Conservation (phyloP, 1,140 invertebrate species). For the Drosophila rufa region DNA sequence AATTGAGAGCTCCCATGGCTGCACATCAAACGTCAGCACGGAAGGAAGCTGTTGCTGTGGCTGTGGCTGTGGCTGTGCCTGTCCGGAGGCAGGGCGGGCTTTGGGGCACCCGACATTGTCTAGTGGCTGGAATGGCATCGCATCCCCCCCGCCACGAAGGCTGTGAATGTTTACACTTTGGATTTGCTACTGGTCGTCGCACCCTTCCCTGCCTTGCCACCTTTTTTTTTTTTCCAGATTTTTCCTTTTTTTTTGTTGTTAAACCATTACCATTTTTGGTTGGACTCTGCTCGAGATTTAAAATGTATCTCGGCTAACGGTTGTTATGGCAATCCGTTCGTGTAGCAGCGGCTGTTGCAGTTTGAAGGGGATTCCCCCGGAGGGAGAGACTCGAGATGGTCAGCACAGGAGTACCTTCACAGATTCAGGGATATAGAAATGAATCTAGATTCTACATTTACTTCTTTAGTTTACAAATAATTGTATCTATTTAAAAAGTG, state of each 20-base stretch:
- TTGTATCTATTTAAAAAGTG: too few relatives aligned
- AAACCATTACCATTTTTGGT: constrained; percentile 36
- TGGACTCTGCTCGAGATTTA: constrained; percentile 52
- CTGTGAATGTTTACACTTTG: constrained; percentile 83
- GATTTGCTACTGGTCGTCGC: constrained; percentile 73
- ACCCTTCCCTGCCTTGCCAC: constrained; percentile 34
- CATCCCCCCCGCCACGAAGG: constrained; percentile 42
- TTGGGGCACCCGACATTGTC: constrained; percentile 36
- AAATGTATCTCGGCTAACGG: constrained; percentile 77
- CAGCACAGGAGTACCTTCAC: too few relatives aligned
- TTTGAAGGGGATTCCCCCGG: constrained; percentile 1
- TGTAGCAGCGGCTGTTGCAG: constrained; percentile 71
- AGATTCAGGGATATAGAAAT: too few relatives aligned
- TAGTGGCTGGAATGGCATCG: constrained; percentile 7
- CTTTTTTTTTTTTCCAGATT: constrained; percentile 14
- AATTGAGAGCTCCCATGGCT: constrained; percentile 41
- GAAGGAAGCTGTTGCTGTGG: constrained; percentile 78
- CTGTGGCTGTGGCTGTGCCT: constrained; percentile 30
- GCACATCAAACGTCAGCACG: constrained; percentile 80
- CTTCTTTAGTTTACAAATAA: too few relatives aligned
- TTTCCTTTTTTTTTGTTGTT: constrained; percentile 33
- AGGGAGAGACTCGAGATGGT: too few relatives aligned
- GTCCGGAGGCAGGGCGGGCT: background rate
- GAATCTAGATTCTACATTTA: too few relatives aligned
- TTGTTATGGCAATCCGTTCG: constrained; percentile 72